Percentiles rank a stretch among this genome's conserved stretches.
phyloP scores from a whole-genome alignment of 2,888 invertebrate species.

The Ganaspis brasiliensis region DNA sequence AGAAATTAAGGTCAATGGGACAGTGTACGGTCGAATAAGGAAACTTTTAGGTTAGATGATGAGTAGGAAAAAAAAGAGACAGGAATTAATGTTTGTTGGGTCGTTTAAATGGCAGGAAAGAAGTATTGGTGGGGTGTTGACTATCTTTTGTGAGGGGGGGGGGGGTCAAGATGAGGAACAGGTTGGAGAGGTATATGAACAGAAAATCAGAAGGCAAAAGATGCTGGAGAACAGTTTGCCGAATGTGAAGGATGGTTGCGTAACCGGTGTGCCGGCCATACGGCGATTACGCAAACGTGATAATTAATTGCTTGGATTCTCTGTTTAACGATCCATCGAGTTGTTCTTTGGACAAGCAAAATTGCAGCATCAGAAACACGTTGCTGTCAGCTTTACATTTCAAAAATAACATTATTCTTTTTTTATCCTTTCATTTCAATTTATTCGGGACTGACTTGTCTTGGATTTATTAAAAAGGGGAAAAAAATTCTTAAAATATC shows the following conservation, averaged over 20 bases:
- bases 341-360: slow-evolving; percentile 74
- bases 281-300: slow-evolving; percentile 76
- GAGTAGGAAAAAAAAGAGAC: slow-evolving; percentile 26
- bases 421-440: slow-evolving; percentile 2
- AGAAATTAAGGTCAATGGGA: slow-evolving; percentile 64
- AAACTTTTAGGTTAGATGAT: slow-evolving; percentile 25
- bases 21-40: slow-evolving; percentile 50
- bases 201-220: slow-evolving; percentile 40
- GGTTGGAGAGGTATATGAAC: slow-evolving; percentile 44
- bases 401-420: slow-evolving; percentile 21
- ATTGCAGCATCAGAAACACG: slow-evolving; percentile 64
- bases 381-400: slow-evolving; percentile 29
- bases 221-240: slow-evolving; percentile 52
- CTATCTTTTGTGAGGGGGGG: slow-evolving; percentile 40
- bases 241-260: slow-evolving; percentile 72
- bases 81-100: background rate
- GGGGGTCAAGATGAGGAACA: slow-evolving; percentile 48
- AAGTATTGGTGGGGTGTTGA: slow-evolving; percentile 44
- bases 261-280: slow-evolving; percentile 65
- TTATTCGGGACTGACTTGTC: background rate
- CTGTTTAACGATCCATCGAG: slow-evolving; percentile 75
- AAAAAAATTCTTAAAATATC: background rate
- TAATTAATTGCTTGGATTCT: slow-evolving; percentile 76
- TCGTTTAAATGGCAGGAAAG: slow-evolving; percentile 31
- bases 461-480: background rate